Evolutionary conservation across 2,797 vertebrate species (phyloP).

Genomic region (Xiphophorus birchmanni): DNA sequence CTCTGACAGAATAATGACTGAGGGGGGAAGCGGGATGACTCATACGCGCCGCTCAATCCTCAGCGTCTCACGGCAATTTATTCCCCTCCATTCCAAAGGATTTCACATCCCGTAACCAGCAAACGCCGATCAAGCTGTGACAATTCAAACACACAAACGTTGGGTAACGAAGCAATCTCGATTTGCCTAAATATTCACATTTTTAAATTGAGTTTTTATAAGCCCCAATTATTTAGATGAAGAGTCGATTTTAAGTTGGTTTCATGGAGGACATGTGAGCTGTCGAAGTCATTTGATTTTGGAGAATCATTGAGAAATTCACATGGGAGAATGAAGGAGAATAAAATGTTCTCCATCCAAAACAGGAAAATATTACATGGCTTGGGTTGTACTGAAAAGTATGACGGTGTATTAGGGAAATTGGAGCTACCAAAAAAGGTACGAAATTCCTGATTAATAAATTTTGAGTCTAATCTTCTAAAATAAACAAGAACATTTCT

Average conservation of each 20-base stretch:
- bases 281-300: neutral
- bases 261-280: neutral
- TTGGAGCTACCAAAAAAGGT: too few species aligned
- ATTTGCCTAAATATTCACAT: neutral
- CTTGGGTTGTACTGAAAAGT: neutral
- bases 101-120: constrained; percentile 24
- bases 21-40: constrained; percentile 70
- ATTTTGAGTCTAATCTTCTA: too few species aligned
- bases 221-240: neutral
- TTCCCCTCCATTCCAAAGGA: constrained; percentile 40
- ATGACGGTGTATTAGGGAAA: neutral
- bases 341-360: neutral
- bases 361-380: neutral
- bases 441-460: too few species aligned
- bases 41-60: constrained; percentile 67
- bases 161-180: neutral
- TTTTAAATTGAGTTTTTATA: neutral
- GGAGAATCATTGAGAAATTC: neutral
- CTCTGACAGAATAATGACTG: constrained; percentile 69
- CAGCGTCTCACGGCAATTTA: constrained; percentile 55
- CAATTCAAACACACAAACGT: neutral
- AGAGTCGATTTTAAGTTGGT: neutral
- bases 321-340: neutral
- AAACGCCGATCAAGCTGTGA: neutral
- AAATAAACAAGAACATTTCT: too few species aligned